phyloP scores from a whole-genome alignment of 2,113 vertebrate species.

The Dasyurus viverrinus region DNA sequence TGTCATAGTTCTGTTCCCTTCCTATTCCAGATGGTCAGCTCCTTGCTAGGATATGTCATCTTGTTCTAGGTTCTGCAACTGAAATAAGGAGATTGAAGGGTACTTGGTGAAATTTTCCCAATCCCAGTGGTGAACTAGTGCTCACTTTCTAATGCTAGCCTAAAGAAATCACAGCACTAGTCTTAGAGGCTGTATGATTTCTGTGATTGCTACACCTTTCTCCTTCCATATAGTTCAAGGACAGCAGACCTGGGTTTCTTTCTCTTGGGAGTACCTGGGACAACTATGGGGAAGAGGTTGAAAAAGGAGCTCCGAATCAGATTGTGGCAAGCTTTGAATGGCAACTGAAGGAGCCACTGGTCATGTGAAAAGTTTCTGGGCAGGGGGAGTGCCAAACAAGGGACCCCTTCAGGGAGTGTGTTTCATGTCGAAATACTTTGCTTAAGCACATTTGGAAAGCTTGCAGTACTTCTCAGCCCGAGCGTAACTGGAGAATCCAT shows the following conservation, averaged over 20 bases:
- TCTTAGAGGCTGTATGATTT: constrained; percentile 28
- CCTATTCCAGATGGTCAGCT: neutral
- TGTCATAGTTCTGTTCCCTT: neutral
- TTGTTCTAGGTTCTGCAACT: neutral
- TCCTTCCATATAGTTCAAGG: neutral
- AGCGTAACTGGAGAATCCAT: constrained; percentile 62
- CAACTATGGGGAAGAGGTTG: constrained; percentile 31
- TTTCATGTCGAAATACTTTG: constrained; percentile 71
- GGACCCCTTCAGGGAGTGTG: constrained; percentile 64
- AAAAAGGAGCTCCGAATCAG: neutral
- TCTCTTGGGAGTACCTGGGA: constrained; percentile 30
- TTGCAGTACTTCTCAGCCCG: constrained; percentile 57
- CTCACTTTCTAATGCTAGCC: neutral
- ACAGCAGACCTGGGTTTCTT: constrained; percentile 44
- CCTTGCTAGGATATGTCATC: neutral
- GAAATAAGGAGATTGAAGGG: constrained; percentile 11
- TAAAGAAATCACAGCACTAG: constrained; percentile 21
- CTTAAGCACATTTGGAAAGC: constrained; percentile 68
- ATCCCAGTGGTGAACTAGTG: neutral
- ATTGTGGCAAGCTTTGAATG: constrained; percentile 49
- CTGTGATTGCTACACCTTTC: constrained; percentile 25
- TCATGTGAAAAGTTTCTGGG: constrained; percentile 56
- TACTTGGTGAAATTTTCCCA: neutral
- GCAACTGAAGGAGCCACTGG: constrained; percentile 61
- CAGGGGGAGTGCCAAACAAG: constrained; percentile 62